Percentiles rank a stretch among this genome's conserved stretches.
Evolutionary conservation across 1,140 invertebrate genomes (phyloP).

Genomic region (Argopecten irradians): DNA sequence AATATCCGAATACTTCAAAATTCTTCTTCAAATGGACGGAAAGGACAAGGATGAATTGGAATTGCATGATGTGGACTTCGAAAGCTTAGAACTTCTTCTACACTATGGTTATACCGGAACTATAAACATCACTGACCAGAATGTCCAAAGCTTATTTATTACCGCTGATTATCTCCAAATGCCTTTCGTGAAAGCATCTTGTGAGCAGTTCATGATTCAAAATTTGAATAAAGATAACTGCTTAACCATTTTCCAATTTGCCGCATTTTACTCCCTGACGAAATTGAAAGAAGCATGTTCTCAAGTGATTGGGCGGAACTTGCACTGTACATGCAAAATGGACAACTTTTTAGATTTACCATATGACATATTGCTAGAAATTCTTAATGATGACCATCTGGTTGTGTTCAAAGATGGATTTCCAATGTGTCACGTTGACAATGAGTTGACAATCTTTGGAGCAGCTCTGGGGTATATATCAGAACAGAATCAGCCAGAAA

Average conservation of each 20-base stretch:
- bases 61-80: background rate
- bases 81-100: background rate
- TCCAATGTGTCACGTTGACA: background rate
- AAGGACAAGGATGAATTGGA: background rate
- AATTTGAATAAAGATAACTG: background rate
- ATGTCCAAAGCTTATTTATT: background rate
- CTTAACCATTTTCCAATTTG: background rate
- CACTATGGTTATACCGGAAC: background rate
- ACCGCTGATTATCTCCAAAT: background rate
- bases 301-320: background rate
- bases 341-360: background rate
- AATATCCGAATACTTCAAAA: background rate
- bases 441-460: background rate
- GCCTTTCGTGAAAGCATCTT: background rate
- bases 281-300: background rate
- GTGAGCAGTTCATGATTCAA: background rate
- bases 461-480: background rate
- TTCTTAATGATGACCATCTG: background rate
- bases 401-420: background rate
- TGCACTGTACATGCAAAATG: background rate
- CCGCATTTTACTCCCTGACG: background rate
- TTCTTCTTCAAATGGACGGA: background rate
- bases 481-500: background rate
- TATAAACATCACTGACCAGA: background rate
- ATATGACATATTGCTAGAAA: background rate